Conservation (phyloP, 2,797 vertebrate species). For the Thaleichthys pacificus region DNA sequence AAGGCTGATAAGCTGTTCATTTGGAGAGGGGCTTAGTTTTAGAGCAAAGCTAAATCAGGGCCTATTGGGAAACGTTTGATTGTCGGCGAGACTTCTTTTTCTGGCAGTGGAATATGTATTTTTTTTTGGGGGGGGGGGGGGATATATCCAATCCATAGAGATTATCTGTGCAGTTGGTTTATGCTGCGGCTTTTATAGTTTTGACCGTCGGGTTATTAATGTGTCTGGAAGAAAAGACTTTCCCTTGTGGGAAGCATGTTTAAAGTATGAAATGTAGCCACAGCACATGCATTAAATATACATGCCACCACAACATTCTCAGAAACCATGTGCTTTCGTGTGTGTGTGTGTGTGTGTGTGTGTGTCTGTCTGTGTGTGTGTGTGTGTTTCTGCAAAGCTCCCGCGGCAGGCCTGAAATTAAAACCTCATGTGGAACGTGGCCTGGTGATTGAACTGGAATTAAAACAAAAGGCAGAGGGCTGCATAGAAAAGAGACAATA, state of each 20-base stretch:
- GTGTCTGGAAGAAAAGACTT: slow-evolving; percentile 47
- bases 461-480: slow-evolving; percentile 69
- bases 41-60: slow-evolving; percentile 16
- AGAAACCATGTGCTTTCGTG: slow-evolving; percentile 15
- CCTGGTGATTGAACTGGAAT: slow-evolving; percentile 64
- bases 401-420: slow-evolving; percentile 63
- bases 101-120: slow-evolving; percentile 24
- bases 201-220: slow-evolving; percentile 52
- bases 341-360: too few species aligned
- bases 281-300: slow-evolving; percentile 52
- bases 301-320: slow-evolving; percentile 39
- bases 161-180: slow-evolving; percentile 47
- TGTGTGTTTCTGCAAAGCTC: slow-evolving; percentile 46
- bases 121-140: slow-evolving; percentile 12
- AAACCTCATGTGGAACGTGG: slow-evolving; percentile 63
- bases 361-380: too few species aligned
- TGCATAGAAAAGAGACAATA: slow-evolving; percentile 4
- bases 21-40: slow-evolving; percentile 34
- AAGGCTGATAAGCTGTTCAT: slow-evolving; percentile 35
- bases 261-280: slow-evolving; percentile 54
- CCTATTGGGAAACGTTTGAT: slow-evolving; percentile 1
- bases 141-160: slow-evolving; percentile 25
- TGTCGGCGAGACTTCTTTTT: not conserved
- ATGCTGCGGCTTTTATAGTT: slow-evolving; percentile 29
- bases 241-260: slow-evolving; percentile 51